Base-by-base conservation (phyloP, 2,797 vertebrate genomes). In the Margarornis squamiger region DNA sequence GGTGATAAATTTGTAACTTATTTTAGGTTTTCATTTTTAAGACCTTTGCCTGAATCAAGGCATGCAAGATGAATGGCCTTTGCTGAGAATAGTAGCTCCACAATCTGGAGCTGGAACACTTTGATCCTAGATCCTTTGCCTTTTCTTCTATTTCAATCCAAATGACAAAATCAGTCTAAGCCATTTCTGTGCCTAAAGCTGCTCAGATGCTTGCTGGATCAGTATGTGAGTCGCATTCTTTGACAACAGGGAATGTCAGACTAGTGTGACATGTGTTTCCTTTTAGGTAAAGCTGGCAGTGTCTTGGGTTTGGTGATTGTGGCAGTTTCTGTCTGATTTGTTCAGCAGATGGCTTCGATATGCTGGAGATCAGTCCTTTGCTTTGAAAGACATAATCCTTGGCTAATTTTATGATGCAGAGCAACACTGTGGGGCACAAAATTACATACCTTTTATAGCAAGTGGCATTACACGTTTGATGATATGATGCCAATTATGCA, bases 191-290 rank as follows among this genome's bases (percentile, higher is more conserved):
- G 51, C 90, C 88, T 81, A 62, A 72, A 94, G 90, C 77, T 96
- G 94, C 87, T 96, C 94, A 95, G 85, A 95, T 90, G 78, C 74
- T 94, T 77, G 70, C 83, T 96, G 92, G 94, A 96, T 93, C 86
- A 58, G 86, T 86, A 90, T 86, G 76, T 58, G 3, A 96, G 83
- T 43, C 16, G 13, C n/a, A 86, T 90, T 86, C 90, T 95, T 78
- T 93, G 88, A 95, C 90, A 93, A 94, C 90, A 84, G 73, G 62
- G 94, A 94, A 97, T 93, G 76, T 92, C 93, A 95, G 92, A 92
- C 51, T 21, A 48, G 39, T 79, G 62, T 90, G 95, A 95, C 93
- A 96, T 86, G 94, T 94, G 92, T 92, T 97, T 97, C 95, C 92
- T 92, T 97, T 92, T 94, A 86, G 96, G 96, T 62, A 88, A 84